Evolutionary conservation across 2,797 vertebrate species (phyloP).

Genomic region (Gila robusta): DNA sequence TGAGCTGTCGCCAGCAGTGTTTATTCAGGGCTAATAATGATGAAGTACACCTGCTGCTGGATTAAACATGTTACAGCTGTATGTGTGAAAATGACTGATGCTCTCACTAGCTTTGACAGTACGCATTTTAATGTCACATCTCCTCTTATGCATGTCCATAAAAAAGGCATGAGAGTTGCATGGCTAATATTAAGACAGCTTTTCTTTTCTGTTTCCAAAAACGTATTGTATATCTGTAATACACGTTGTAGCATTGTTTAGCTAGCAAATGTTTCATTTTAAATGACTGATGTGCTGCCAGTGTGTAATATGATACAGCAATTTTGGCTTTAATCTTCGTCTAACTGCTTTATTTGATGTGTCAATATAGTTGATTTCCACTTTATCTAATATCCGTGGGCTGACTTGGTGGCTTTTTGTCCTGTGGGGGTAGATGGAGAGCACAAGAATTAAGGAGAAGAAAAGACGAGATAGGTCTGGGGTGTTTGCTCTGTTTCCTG

Average conservation of each 20-base stretch:
- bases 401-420: slow-evolving; percentile 31
- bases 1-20: not conserved
- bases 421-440: slow-evolving; percentile 21
- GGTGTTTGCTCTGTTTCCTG: slow-evolving; percentile 41
- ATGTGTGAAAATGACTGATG: slow-evolving; percentile 30
- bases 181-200: not conserved
- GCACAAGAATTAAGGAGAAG: slow-evolving; percentile 33
- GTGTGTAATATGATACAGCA: slow-evolving; percentile 37
- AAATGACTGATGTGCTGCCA: slow-evolving; percentile 43
- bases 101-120: not conserved
- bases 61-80: slow-evolving; percentile 24
- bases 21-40: slow-evolving; percentile 24
- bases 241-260: slow-evolving; percentile 15
- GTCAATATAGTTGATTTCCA: slow-evolving; percentile 43
- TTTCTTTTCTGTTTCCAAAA: not conserved
- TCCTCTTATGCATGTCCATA: not conserved
- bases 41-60: slow-evolving; percentile 1
- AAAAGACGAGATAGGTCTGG: slow-evolving; percentile 36
- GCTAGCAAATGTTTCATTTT: slow-evolving; percentile 40
- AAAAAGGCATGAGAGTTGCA: not conserved
- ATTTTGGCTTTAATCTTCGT: slow-evolving; percentile 32
- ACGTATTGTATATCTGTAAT: not conserved
- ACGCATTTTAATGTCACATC: not conserved
- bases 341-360: slow-evolving; percentile 41
- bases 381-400: slow-evolving; percentile 41